Conservation (phyloP, 2,888 invertebrate species). For the Crioceris asparagi region DNA sequence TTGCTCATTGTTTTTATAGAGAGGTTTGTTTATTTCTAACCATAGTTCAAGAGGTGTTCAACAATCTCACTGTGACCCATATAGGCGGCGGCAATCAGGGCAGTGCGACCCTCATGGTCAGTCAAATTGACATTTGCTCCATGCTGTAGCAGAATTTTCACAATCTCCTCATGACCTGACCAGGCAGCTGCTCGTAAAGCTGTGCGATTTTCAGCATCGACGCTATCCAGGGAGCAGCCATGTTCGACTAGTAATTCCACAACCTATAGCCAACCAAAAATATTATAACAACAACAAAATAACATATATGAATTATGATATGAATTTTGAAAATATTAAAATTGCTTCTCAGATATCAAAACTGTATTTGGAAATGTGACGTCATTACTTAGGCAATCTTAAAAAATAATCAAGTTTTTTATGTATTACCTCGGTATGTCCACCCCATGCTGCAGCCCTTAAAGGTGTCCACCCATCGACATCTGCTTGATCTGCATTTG, state of each 20-base stretch:
- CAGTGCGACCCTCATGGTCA: slow-evolving; percentile 82
- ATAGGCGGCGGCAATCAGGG: slow-evolving; percentile 89
- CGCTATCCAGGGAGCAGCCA: slow-evolving; percentile 76
- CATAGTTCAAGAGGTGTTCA: slow-evolving; percentile 66
- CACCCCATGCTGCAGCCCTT: slow-evolving; percentile 91
- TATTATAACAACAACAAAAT: background rate
- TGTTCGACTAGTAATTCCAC: slow-evolving; percentile 68
- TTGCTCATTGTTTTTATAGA: background rate
- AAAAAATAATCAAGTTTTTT: too few relatives aligned
- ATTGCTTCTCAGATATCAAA: too few relatives aligned
- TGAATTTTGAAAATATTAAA: too few relatives aligned
- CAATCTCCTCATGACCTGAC: slow-evolving; percentile 86
- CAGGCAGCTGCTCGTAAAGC: slow-evolving; percentile 85
- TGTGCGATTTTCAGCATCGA: slow-evolving; percentile 80
- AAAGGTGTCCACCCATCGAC: slow-evolving; percentile 85
- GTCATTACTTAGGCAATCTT: too few relatives aligned
- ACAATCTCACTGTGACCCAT: slow-evolving; percentile 90
- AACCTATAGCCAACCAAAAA: slow-evolving; percentile 41
- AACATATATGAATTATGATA: background rate
- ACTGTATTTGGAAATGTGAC: too few relatives aligned
- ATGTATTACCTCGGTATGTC: slow-evolving; percentile 63
- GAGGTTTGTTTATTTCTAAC: slow-evolving; percentile 26
- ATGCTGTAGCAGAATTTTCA: slow-evolving; percentile 60
- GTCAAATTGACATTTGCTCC: slow-evolving; percentile 72
- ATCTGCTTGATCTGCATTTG: slow-evolving; percentile 66